Percentiles rank a stretch among this genome's conserved stretches.
phyloP scores from a whole-genome alignment of 2,888 invertebrate genomes.

The Dione vanillae region DNA sequence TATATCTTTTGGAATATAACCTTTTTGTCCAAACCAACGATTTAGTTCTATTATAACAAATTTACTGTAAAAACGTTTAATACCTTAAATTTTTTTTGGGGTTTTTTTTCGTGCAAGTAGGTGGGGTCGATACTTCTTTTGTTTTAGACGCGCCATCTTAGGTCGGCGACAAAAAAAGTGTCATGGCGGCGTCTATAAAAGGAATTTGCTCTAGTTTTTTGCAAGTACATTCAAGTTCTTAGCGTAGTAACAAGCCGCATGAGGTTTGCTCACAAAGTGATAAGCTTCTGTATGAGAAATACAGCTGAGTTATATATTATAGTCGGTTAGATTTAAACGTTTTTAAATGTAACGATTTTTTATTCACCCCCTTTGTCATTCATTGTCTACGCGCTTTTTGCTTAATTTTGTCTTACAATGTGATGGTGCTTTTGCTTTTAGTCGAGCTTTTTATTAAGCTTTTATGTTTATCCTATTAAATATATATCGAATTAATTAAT shows the following conservation, averaged over 20 bases:
- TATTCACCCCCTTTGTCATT: neutral
- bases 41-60: slow-evolving; percentile 51
- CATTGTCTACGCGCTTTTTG: neutral
- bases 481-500: too few relatives aligned
- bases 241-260: slow-evolving; percentile 19
- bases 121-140: slow-evolving; percentile 78
- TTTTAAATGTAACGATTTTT: slow-evolving; percentile 24
- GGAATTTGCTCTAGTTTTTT: slow-evolving; percentile 45
- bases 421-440: neutral
- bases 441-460: neutral
- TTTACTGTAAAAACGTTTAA: slow-evolving; percentile 32
- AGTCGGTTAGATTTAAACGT: slow-evolving; percentile 3
- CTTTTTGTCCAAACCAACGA: slow-evolving; percentile 60
- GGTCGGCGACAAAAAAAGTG: slow-evolving; percentile 78
- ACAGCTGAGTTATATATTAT: neutral
- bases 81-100: slow-evolving; percentile 47
- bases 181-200: slow-evolving; percentile 72
- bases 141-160: slow-evolving; percentile 83
- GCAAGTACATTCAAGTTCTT: slow-evolving; percentile 39
- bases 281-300: neutral
- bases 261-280: slow-evolving; percentile 24
- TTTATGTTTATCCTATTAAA: neutral
- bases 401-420: neutral
- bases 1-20: slow-evolving; percentile 62
- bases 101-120: slow-evolving; percentile 58